Base-by-base conservation (phyloP, 37 sponge, comb jelly and placozoan genomes). In the Hormiphora californensis region DNA sequence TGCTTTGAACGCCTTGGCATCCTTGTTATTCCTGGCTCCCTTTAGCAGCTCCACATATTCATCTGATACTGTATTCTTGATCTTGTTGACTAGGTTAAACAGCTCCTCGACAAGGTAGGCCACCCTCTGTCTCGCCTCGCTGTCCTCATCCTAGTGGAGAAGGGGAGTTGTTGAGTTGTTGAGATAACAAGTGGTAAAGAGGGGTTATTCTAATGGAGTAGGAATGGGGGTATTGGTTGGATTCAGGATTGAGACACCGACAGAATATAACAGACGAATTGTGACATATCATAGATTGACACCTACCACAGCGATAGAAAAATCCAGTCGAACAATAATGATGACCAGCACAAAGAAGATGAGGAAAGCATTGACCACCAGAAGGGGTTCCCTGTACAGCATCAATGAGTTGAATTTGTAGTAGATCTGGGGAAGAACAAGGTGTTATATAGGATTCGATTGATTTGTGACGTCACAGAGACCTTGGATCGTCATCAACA, bases 301-400 rank as follows among this genome's bases (percentile, higher is more conserved):
- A 73, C 81, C 23, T 73, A 73, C 81, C 46, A 73, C 81, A 0
- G 81, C 40, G 5, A 73, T 73, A 21, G 98, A 91, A 88, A 97
- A 97, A 86, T 97, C 98, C 0, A 97, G 90, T 32, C 98, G 86
- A 19, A 94, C 95, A 22, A 89, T 9, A 37, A 94, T 62, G 40
- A 97, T 90, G 40, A 97, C 91, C n/a, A 87, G 40, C 23, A 91
- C 61, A 73, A 97, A 97, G 88, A 97, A 87, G 30, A 94, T 55
- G 85, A 87, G 89, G 67, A 97, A 86, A 11, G 92, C 93, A 3
- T 54, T 88, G 5, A 94, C 89, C 38, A 97, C 89, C 32, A 97
- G 89, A 22, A 97, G 87, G 0, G 98, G 98, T 63, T 97, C 98
- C 63, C 92, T 93, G 21, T 94, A 87, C 51, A 97, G 39, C 89